phyloP scores from a whole-genome alignment of 2,888 invertebrate species.

The Euclidia mi region DNA sequence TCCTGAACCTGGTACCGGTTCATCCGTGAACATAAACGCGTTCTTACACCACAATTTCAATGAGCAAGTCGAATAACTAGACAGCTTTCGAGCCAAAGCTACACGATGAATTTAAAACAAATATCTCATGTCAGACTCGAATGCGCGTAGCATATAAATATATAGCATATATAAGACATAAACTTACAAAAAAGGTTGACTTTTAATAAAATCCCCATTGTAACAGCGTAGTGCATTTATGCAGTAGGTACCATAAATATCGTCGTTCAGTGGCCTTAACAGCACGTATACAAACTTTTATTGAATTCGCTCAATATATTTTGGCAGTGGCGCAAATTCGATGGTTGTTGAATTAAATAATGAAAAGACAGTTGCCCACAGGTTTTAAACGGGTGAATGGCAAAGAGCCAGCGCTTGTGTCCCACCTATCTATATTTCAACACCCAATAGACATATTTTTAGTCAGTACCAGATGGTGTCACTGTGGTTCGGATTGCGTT shows the following conservation, averaged over 20 bases:
- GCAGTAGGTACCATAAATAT: conserved; percentile 56
- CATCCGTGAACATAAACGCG: too few relatives aligned
- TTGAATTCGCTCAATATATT: conserved; percentile 72
- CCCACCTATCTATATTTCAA: conserved; percentile 51
- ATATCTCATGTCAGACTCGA: too few relatives aligned
- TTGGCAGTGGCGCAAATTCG: conserved; percentile 82
- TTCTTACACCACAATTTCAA: too few relatives aligned
- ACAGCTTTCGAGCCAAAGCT: too few relatives aligned
- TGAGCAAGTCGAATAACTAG: too few relatives aligned
- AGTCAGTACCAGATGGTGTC: conserved; percentile 47
- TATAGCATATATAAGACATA: too few relatives aligned
- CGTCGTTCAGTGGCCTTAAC: conserved; percentile 51
- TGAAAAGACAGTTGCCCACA: conserved; percentile 81
- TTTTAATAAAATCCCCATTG: conserved; percentile 39
- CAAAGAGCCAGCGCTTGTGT: conserved; percentile 76
- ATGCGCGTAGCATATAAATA: too few relatives aligned
- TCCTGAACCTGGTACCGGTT: too few relatives aligned
- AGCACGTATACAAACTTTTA: conserved; percentile 59
- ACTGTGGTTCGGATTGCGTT: conserved; percentile 34
- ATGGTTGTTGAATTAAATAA: conserved; percentile 86
- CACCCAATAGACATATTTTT: conserved; percentile 55
- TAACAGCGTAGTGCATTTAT: conserved; percentile 40
- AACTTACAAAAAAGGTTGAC: conserved; percentile 33
- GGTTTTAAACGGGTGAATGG: conserved; percentile 82
- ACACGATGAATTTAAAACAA: too few relatives aligned